A percentile compares a stretch with the other conserved stretches of the same genome.
phyloP scores from a whole-genome alignment of 1,140 invertebrate species.

The Chionoecetes opilio region DNA sequence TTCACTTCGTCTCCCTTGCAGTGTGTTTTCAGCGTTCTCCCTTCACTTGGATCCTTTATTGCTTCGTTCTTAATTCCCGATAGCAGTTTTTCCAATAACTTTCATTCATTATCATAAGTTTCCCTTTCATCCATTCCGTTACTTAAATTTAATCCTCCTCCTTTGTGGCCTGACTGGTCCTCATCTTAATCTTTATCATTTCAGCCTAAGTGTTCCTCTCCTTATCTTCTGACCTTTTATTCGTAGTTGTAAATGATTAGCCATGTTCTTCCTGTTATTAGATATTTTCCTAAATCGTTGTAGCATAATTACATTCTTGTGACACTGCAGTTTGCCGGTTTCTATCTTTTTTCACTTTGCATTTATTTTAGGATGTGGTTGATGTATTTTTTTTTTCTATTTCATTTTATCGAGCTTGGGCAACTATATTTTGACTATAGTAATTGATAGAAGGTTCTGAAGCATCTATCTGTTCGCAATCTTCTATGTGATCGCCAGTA shows the following conservation, averaged over 20 bases:
- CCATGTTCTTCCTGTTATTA: background rate
- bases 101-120: background rate
- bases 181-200: background rate
- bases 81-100: background rate
- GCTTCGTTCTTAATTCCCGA: background rate
- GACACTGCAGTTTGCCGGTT: background rate
- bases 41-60: background rate
- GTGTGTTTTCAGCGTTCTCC: background rate
- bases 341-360: background rate
- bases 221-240: background rate
- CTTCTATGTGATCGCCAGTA: too few species aligned
- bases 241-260: background rate
- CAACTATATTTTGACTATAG: too few species aligned
- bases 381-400: too few species aligned
- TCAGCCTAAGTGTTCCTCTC: background rate
- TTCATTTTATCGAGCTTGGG: too few species aligned
- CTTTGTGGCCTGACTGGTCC: background rate
- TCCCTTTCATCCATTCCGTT: background rate
- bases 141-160: background rate
- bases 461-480: too few species aligned
- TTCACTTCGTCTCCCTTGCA: background rate
- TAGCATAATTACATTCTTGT: background rate
- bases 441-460: too few species aligned
- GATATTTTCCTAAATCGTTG: background rate
- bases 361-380: background rate